A percentile compares a stretch with the other conserved stretches of the same genome.
Conservation (phyloP, 2,888 invertebrate genomes). For the Sarcophaga carnaria region DNA sequence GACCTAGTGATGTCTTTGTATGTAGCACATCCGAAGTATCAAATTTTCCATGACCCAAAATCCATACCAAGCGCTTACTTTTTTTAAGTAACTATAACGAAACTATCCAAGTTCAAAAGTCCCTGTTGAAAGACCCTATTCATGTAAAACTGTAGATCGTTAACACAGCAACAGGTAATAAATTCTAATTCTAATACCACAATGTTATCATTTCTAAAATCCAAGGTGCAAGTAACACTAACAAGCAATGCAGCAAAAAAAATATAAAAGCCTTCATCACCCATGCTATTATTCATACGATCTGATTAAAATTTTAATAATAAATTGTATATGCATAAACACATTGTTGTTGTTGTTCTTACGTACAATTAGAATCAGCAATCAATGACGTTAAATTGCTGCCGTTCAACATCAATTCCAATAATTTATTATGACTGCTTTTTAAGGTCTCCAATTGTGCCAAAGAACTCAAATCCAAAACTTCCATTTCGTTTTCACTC, state of each 20-base stretch:
- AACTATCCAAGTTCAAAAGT: too few relatives aligned
- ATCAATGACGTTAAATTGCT: constrained; percentile 88
- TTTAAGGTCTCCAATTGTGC: constrained; percentile 89
- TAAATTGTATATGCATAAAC: neutral
- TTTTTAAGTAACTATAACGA: too few relatives aligned
- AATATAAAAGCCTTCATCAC: neutral
- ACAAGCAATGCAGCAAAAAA: neutral
- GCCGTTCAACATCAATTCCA: constrained; percentile 90
- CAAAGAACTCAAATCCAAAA: constrained; percentile 90
- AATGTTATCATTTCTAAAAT: neutral
- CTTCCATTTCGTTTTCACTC: constrained; percentile 92
- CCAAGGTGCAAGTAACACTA: neutral
- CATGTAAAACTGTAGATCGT: too few relatives aligned
- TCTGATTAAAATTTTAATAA: constrained; percentile 52
- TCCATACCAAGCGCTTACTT: too few relatives aligned
- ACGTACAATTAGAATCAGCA: constrained; percentile 87
- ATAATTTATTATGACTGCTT: constrained; percentile 89
- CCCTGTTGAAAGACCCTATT: too few relatives aligned
- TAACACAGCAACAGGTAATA: too few relatives aligned
- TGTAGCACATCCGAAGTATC: too few relatives aligned
- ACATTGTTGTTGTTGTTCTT: neutral
- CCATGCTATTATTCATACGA: constrained; percentile 22
- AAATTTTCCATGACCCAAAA: too few relatives aligned
- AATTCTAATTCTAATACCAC: too few relatives aligned
- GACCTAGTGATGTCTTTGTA: too few relatives aligned